Percentiles rank a stretch among this genome's conserved stretches.
These are phyloP conservation scores for Meriones unguiculatus DNA, from an alignment of 2,113 vertebrate genomes.

Conservation along the genomic window DNA sequence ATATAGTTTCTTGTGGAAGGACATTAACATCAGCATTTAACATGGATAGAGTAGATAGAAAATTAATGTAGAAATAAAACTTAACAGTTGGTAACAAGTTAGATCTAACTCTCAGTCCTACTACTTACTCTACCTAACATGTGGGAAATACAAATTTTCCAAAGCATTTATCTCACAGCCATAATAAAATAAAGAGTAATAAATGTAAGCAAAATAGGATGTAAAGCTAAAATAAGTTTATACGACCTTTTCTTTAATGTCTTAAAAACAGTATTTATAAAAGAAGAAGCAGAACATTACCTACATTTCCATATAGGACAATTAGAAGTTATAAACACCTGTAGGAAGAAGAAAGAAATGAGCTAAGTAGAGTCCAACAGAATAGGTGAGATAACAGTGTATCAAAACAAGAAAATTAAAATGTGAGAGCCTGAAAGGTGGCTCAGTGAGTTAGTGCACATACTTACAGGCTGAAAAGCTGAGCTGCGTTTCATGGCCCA, in stretches of 20 bases:
- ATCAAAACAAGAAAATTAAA: background rate
- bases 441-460: background rate
- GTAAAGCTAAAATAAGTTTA: background rate
- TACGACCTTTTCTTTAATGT: background rate
- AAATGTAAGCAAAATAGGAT: background rate
- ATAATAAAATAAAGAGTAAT: background rate
- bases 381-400: background rate
- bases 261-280: background rate
- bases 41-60: background rate
- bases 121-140: too few species aligned
- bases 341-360: background rate
- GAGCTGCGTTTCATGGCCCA: rapidly evolving
- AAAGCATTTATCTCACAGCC: background rate
- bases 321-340: too few species aligned
- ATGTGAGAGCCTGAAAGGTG: too few species aligned
- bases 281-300: background rate
- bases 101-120: background rate
- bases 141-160: background rate
- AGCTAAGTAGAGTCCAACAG: background rate
- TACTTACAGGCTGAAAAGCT: background rate
- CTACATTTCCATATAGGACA: background rate
- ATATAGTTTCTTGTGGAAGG: too few species aligned
- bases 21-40: background rate
- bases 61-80: background rate
- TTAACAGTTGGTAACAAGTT: background rate